phyloP scores from a whole-genome alignment of 1,140 invertebrate species.

The Drosophila eugracilis region DNA sequence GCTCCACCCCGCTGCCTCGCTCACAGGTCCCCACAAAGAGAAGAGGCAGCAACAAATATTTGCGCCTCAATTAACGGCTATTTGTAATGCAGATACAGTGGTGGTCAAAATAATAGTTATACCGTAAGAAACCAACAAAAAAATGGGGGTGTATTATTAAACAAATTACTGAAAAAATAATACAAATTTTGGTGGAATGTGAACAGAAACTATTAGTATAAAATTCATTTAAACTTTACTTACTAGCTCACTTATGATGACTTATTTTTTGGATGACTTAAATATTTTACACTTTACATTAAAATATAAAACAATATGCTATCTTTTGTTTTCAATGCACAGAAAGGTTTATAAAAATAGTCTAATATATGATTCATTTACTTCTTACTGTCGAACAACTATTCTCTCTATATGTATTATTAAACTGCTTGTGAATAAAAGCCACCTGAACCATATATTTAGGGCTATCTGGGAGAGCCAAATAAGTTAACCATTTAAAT shows the following conservation, averaged over 20 bases:
- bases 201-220: no score
- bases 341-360: no score
- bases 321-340: no score
- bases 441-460: not conserved
- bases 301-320: no score
- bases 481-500: not conserved
- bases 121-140: not conserved
- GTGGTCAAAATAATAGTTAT: not conserved
- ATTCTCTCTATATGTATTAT: not conserved
- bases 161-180: no score
- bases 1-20: not conserved
- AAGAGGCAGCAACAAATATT: constrained; percentile 35
- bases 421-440: not conserved
- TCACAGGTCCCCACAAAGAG: not conserved
- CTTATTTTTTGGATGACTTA: no score
- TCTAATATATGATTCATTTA: no score
- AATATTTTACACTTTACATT: no score
- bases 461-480: not conserved
- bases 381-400: not conserved
- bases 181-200: no score
- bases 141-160: no score
- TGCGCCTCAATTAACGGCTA: constrained; percentile 48
- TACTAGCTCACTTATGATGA: no score
- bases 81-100: constrained; percentile 32
- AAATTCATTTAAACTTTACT: no score